These are phyloP conservation scores for Montipora efflorescens DNA, from an alignment of 64 coral and sea anemone genomes.

Conservation along the genomic window DNA sequence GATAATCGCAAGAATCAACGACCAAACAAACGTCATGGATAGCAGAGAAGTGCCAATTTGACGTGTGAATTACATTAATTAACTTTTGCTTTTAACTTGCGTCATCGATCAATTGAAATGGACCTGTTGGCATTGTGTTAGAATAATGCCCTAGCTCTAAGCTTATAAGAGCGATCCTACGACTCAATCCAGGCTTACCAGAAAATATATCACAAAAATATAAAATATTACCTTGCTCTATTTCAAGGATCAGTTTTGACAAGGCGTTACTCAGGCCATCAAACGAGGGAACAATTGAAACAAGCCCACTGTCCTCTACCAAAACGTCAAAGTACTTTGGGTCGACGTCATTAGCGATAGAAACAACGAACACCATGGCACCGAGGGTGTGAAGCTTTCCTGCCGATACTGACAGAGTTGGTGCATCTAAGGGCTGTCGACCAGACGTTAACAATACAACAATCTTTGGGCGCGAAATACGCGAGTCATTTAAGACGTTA, in stretches of 20 bases:
- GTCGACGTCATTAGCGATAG: conserved; percentile 66
- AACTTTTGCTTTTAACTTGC: no score
- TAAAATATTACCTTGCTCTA: conserved; percentile 9
- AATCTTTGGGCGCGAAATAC: conserved; percentile 52
- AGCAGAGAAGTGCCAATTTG: no score
- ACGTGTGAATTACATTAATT: no score
- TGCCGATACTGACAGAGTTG: conserved; percentile 50
- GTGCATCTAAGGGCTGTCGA: conserved; percentile 37
- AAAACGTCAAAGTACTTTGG: conserved; percentile 18
- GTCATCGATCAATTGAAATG: no score
- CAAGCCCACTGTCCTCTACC: neutral
- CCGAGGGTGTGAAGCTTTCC: conserved; percentile 68
- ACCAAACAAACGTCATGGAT: no score
- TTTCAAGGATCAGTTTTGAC: neutral
- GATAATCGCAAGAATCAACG: no score
- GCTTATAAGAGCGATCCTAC: no score
- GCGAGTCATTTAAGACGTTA: conserved; percentile 8
- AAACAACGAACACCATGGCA: conserved; percentile 80
- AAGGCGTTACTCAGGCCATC: neutral
- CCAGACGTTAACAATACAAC: conserved; percentile 75
- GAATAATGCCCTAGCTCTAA: no score
- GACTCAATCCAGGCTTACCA: no score
- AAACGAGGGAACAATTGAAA: conserved; percentile 13
- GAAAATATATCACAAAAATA: no score
- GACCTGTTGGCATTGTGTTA: no score